phyloP scores from a whole-genome alignment of 2,113 vertebrate species.

The Hylia prasina region DNA sequence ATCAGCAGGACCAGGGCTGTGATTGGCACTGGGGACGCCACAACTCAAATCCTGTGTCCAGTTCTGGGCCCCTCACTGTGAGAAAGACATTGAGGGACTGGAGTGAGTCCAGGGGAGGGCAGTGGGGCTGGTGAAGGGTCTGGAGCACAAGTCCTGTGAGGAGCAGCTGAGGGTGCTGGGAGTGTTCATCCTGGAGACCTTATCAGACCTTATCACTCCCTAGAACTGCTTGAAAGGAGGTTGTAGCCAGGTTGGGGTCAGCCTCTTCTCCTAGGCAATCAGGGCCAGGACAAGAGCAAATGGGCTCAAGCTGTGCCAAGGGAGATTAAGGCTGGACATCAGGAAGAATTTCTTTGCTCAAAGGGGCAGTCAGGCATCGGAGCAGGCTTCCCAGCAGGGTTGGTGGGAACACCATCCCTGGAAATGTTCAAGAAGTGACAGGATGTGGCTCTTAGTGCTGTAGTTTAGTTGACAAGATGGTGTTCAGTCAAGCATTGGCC shows the following conservation, averaged over 20 bases:
- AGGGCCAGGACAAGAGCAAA: not conserved
- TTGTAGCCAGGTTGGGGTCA: rapidly evolving
- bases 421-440: not conserved
- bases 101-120: rapidly evolving
- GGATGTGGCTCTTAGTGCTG: not conserved
- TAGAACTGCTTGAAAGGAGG: too few relatives aligned
- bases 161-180: not conserved
- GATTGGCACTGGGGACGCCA: not conserved
- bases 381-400: too few relatives aligned
- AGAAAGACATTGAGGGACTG: not conserved
- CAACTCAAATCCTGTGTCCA: not conserved
- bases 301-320: too few relatives aligned
- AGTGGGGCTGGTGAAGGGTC: not conserved
- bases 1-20: not conserved
- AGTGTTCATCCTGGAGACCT: not conserved
- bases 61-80: not conserved
- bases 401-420: not conserved
- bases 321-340: not conserved
- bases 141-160: not conserved
- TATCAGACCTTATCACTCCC: too few relatives aligned
- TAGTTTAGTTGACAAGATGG: not conserved
- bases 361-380: not conserved
- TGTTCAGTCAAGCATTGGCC: not conserved
- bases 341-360: not conserved
- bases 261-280: not conserved